These are phyloP conservation scores for Parambassis ranga DNA, from an alignment of 2,797 vertebrate genomes.

Conservation along the genomic window DNA sequence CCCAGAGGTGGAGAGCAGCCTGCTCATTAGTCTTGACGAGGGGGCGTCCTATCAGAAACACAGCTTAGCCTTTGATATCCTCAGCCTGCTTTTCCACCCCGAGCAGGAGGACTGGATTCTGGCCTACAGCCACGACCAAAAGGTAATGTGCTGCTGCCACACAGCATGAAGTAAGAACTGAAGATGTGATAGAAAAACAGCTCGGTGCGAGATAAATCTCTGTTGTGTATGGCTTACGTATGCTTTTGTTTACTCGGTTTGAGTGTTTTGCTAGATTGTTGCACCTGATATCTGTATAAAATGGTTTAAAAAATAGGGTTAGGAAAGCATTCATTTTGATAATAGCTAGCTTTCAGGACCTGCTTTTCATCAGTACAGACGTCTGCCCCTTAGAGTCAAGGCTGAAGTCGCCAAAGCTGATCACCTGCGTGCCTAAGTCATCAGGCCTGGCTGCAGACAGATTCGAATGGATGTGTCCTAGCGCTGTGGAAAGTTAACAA, in stretches of 20 bases:
- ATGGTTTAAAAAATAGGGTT: constrained; percentile 3
- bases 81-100: constrained; percentile 93
- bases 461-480: constrained; percentile 37
- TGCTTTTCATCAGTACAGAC: constrained; percentile 5
- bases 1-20: constrained; percentile 93
- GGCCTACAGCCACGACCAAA: constrained; percentile 93
- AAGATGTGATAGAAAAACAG: constrained; percentile 19
- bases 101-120: constrained; percentile 95
- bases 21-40: constrained; percentile 95
- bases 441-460: constrained; percentile 25
- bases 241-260: background rate
- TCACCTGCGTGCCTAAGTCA: constrained; percentile 35
- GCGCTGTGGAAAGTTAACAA: constrained; percentile 43
- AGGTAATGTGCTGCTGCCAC: constrained; percentile 77
- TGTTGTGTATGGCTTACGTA: background rate
- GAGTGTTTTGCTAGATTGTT: background rate
- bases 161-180: constrained; percentile 24
- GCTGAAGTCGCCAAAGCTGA: constrained; percentile 10
- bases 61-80: constrained; percentile 91
- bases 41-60: constrained; percentile 95
- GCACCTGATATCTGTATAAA: background rate
- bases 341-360: background rate
- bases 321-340: constrained; percentile 22
- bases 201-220: background rate
- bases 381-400: constrained; percentile 25